Percentiles rank a stretch among this genome's conserved stretches.
Evolutionary conservation across 2,113 vertebrate species (phyloP).

Genomic region (Albula goreensis): DNA sequence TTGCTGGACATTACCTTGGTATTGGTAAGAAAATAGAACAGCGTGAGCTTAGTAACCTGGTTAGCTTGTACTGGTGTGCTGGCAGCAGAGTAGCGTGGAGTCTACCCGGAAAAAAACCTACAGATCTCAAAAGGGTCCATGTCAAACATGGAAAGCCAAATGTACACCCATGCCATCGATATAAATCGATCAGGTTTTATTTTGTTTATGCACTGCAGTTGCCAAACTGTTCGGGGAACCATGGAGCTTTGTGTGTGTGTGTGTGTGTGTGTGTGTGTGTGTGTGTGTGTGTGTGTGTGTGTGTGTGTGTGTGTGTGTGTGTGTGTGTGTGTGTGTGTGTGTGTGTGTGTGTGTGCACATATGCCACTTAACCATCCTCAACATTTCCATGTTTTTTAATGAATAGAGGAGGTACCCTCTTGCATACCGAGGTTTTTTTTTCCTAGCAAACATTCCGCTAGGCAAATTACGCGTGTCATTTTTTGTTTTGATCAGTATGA

Average conservation of each 20-base stretch:
- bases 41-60: not conserved
- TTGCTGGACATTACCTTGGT: not conserved
- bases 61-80: not conserved
- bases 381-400: not conserved
- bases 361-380: not conserved
- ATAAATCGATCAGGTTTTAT: not conserved
- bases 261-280: too few species aligned
- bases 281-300: not conserved
- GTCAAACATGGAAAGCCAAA: not conserved
- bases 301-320: too few species aligned
- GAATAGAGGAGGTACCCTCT: not conserved
- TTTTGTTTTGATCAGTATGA: slow-evolving; percentile 5
- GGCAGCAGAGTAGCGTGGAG: not conserved
- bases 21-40: not conserved
- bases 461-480: slow-evolving; percentile 16
- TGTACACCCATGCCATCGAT: not conserved
- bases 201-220: not conserved
- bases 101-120: not conserved
- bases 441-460: not conserved
- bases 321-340: too few species aligned
- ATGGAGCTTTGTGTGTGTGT: not conserved
- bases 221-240: not conserved
- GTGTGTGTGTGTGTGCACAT: not conserved
- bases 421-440: not conserved
- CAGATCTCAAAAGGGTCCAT: not conserved